Evolutionary conservation across 1,140 invertebrate genomes (phyloP), one percentile per base, ranked within the genome.

Genomic region (Hirudo medicinalis): DNA sequence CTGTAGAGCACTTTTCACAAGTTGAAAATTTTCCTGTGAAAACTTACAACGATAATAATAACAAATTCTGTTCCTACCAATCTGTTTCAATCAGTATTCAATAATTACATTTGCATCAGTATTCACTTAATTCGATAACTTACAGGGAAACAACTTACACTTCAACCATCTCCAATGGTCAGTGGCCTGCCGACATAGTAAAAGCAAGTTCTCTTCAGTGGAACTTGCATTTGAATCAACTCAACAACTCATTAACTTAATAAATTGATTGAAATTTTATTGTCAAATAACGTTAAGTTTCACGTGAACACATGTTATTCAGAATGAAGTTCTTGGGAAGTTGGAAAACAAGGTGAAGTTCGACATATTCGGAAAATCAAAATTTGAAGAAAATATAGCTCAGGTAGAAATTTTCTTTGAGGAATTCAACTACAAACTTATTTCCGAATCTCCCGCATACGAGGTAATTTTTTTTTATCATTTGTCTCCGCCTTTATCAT

Each of bases 391-490:
- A 3, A 74, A 74, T 43, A 54, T 74, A 20, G 53, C 70, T 22
- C 68, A 72, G 55, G 32, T 74, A 32, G 73, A 72, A 54, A 54
- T 74, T 4, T 74, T 72, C 57, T 74, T 69, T 57, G 73, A 74
- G 43, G 73, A 74, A 49, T 72, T 74, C 71, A 72, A 74, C 54
- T 72, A 72, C 25, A 54, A 74, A 49, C 22, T 20, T 11, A 69
- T 74, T 54, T 49, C 32, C 11, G 73, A 74, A 67, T 27, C 22
- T 22, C 27, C 54, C 13, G 27, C 40, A 11, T 74, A 74, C 60
- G 43, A 36, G 49, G 73, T 74, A 72, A 36, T 53, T 72, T 20
- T 4, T 15, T 4, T 63, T 63, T 63, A 13, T 49, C 43, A 17
- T 17, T 49, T 49, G 15, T 49, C 43, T 49, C 9, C 11, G 43